Base-by-base conservation (phyloP, 2,797 vertebrate genomes). In the Halcyon leucocephala region DNA sequence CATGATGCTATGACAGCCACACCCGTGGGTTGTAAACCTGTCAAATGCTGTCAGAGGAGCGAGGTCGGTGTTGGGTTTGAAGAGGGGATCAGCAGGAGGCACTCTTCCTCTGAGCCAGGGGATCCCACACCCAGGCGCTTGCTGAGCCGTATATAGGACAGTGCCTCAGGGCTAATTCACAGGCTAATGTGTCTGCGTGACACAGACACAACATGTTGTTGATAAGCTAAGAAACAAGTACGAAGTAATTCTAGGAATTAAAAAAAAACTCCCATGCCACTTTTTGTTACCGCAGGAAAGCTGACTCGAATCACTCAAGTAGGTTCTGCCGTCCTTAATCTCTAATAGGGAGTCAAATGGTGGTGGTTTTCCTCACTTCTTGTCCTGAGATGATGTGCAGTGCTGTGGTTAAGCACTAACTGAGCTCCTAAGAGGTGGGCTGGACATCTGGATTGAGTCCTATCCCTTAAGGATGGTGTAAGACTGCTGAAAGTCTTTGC, bases 21-120 rank as follows among this genome's bases (percentile, higher is more conserved):
- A 97, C 90, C 96, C 93, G 95, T 97, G 95, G 95, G 96, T 85
- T 96, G 95, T 35, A 97, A 96, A 94, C 89, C 93, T 96, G 96
- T 96, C 92, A 96, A 80, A 94, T 92, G 82, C 93, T 17, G 4
- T 80, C 91, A 90, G 71, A 64, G 85, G 92, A 66, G 93, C 88
- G 83, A 91, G 95, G 93, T 95, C 77, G 64, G 57, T 55, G 65
- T 70, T 71, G 90, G 94, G 96, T 90, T 95, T 86, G 93, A 86
- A 94, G 96, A 49, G 41, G 74, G 95, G 67, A 96, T 96, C 96
- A 96, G 96, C 82, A 97, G 95, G 97, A 97, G 93, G 91, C 96
- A 97, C 96, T 96, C 90, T 93, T 95, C 94, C 94, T 97, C 95
- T 95, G 93, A 96, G 93, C 72, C 95, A 93, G 95, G 78, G 88